phyloP scores from a whole-genome alignment of 2,797 vertebrate species.

The Dromococcyx pavoninus region DNA sequence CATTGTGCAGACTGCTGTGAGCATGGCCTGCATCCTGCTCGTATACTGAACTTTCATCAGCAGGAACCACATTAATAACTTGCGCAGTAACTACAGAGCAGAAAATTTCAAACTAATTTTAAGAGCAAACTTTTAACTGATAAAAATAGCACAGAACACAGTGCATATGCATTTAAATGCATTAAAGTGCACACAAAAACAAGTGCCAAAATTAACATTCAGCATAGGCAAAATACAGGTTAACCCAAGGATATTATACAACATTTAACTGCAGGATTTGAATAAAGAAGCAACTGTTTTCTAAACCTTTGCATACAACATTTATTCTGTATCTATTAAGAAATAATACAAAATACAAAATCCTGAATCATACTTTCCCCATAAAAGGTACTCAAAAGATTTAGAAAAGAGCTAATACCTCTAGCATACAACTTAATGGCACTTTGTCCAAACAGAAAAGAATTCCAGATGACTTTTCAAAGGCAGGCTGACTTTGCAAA shows the following conservation, averaged over 20 bases:
- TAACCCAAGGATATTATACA: neutral
- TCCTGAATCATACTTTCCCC: neutral
- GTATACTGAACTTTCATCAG: neutral
- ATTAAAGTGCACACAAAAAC: neutral
- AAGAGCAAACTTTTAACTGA: neutral
- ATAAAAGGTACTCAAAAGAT: neutral
- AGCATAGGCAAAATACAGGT: neutral
- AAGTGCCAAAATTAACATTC: neutral
- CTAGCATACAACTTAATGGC: neutral
- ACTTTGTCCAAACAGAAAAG: neutral
- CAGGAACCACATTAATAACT: neutral
- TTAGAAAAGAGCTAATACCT: neutral
- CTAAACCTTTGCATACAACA: neutral
- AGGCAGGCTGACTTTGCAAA: neutral
- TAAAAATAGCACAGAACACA: neutral
- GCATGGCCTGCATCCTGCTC: neutral
- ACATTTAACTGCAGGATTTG: neutral
- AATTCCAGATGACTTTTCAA: neutral
- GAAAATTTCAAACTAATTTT: neutral
- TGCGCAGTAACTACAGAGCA: neutral
- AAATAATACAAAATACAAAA: neutral
- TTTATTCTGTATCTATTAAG: neutral
- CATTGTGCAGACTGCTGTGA: neutral
- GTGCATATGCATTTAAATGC: neutral
- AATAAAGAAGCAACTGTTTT: accelerated